Evolutionary conservation across 2,888 invertebrate species (phyloP).

Genomic region (Dexiosoma caninum): DNA sequence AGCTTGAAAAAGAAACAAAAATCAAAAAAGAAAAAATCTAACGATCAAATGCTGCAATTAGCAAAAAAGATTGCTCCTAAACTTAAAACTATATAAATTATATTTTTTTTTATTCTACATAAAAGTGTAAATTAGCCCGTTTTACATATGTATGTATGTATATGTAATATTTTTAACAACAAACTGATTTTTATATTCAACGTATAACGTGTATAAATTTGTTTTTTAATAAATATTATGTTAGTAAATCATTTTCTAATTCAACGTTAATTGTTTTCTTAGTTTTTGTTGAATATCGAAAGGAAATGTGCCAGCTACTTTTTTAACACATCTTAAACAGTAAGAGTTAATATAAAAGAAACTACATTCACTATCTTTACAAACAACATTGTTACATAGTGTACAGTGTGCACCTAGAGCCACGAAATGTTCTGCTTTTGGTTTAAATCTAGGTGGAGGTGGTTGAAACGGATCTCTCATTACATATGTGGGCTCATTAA

Average conservation of each 20-base stretch:
- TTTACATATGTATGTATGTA: no score
- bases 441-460: constrained; percentile 78
- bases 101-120: no score
- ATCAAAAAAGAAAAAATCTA: constrained; percentile 70
- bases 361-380: constrained; percentile 87
- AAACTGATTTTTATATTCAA: no score
- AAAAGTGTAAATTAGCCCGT: no score
- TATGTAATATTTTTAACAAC: no score
- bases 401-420: constrained; percentile 86
- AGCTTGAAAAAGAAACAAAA: constrained; percentile 68
- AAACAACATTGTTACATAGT: constrained; percentile 83
- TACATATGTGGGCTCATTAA: constrained; percentile 86
- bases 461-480: constrained; percentile 92
- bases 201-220: not conserved
- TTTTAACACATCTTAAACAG: constrained; percentile 85
- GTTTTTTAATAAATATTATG: not conserved
- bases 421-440: constrained; percentile 86
- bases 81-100: constrained; percentile 26
- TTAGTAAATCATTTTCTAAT: not conserved
- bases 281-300: constrained; percentile 83
- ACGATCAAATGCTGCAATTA: constrained; percentile 69
- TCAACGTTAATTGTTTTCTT: constrained; percentile 72
- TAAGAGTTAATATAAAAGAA: constrained; percentile 86
- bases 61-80: constrained; percentile 77
- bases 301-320: constrained; percentile 82